Percentiles rank a stretch among this genome's conserved stretches.
phyloP scores from a whole-genome alignment of 2,888 invertebrate genomes.

The Sinelater perroti region DNA sequence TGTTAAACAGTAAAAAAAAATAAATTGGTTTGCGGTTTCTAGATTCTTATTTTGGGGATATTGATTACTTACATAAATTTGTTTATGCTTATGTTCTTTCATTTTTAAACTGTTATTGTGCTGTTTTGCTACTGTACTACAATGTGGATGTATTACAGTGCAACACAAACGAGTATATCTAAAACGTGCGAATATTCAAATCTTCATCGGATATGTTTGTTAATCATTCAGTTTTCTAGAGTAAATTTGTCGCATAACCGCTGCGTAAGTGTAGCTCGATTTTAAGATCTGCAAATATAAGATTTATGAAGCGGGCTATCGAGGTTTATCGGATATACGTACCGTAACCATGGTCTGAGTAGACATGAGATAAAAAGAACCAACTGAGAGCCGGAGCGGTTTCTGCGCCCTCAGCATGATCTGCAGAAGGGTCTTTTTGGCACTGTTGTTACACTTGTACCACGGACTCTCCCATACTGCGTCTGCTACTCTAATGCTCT shows the following conservation, averaged over 20 bases:
- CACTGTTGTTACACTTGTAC: conserved; percentile 10
- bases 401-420: conserved; percentile 11
- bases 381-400: conserved; percentile 5
- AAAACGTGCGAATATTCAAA: too few relatives aligned
- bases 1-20: too few relatives aligned
- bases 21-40: too few relatives aligned
- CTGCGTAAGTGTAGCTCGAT: conserved; percentile 1
- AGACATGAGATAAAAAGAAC: conserved; percentile 21
- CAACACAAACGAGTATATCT: too few relatives aligned
- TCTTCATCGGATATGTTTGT: too few relatives aligned
- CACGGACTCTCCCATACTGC: conserved; percentile 13
- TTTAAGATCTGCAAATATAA: neutral
- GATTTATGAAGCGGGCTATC: neutral
- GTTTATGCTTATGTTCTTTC: too few relatives aligned
- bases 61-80: too few relatives aligned
- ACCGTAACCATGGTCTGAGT: conserved; percentile 13
- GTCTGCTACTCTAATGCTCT: conserved; percentile 12
- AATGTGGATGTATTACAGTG: too few relatives aligned
- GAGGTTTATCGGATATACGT: neutral
- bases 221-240: conserved; percentile 1
- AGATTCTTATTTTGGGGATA: too few relatives aligned
- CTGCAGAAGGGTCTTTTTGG: neutral
- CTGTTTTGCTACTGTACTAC: too few relatives aligned
- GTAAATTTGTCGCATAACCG: neutral
- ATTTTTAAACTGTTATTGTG: too few relatives aligned